phyloP scores from a whole-genome alignment of 2,888 invertebrate genomes.

The Amitus sp. region DNA sequence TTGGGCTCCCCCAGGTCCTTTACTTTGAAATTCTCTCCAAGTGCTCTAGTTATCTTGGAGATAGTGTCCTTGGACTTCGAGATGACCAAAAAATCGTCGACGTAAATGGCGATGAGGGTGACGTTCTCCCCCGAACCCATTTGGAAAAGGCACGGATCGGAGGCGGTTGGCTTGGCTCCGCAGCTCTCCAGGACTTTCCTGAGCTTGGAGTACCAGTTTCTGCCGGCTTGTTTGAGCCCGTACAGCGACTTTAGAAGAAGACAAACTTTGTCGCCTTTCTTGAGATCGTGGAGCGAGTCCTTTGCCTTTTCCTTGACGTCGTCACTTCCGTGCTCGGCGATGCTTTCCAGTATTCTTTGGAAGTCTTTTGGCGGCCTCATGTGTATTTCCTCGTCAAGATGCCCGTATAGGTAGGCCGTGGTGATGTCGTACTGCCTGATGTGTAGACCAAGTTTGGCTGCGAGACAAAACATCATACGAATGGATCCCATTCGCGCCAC shows the following conservation, averaged over 20 bases:
- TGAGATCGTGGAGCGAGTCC: constrained; percentile 6
- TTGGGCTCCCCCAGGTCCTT: constrained; percentile 31
- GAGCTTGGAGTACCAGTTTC: constrained; percentile 8
- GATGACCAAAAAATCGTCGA: constrained; percentile 30
- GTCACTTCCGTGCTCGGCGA: not conserved
- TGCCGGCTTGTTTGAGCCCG: constrained; percentile 16
- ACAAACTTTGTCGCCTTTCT: constrained; percentile 11
- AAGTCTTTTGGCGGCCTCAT: constrained; percentile 17
- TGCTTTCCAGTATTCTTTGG: constrained; percentile 5
- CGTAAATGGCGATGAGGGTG: constrained; percentile 35
- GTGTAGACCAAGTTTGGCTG: constrained; percentile 5
- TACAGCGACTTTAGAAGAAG: constrained; percentile 13
- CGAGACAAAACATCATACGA: constrained; percentile 8
- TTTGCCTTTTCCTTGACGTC: constrained; percentile 4
- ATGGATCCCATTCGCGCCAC: constrained; percentile 12
- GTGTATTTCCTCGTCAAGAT: constrained; percentile 15
- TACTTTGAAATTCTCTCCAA: constrained; percentile 23
- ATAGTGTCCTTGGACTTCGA: too few species aligned
- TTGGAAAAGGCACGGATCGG: constrained; percentile 23
- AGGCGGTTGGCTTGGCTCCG: constrained; percentile 4
- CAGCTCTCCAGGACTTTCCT: not conserved
- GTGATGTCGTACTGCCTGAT: constrained; percentile 22
- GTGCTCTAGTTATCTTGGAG: not conserved
- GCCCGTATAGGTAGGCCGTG: constrained; percentile 20
- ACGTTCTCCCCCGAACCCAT: constrained; percentile 15